phyloP scores from a whole-genome alignment of 2,113 vertebrate species.

The Phaetusa simplex region DNA sequence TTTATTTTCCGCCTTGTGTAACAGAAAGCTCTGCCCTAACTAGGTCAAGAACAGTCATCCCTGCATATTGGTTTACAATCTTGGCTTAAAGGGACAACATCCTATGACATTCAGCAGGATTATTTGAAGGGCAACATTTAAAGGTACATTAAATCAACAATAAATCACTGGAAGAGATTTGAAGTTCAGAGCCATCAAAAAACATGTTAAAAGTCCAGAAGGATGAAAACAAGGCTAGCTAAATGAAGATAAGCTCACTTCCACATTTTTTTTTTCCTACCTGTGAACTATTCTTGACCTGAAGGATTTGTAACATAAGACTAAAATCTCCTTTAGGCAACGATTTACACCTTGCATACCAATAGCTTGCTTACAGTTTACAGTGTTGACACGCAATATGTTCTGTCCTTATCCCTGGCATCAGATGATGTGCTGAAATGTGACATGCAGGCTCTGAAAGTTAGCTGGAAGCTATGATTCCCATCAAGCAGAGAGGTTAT shows the following conservation, averaged over 20 bases:
- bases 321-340: slow-evolving; percentile 18
- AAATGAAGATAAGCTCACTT: background rate
- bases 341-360: slow-evolving; percentile 7
- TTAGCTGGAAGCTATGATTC: slow-evolving; percentile 41
- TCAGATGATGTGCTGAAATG: slow-evolving; percentile 39
- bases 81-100: slow-evolving; percentile 2
- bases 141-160: slow-evolving; percentile 37
- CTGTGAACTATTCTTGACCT: slow-evolving; percentile 15
- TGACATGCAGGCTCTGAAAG: slow-evolving; percentile 10
- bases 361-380: slow-evolving; percentile 42
- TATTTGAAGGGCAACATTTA: slow-evolving; percentile 9
- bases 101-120: background rate
- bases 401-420: slow-evolving; percentile 22
- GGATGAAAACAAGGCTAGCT: background rate
- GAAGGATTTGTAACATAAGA: background rate
- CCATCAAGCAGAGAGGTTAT: background rate
- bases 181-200: background rate
- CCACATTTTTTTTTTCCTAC: background rate
- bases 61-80: background rate
- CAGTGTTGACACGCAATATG: background rate
- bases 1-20: background rate
- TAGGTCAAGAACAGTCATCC: background rate
- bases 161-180: slow-evolving; percentile 9
- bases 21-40: background rate
- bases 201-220: background rate